Conservation (phyloP, 2,797 vertebrate genomes). For the Hoplostethus mediterraneus region DNA sequence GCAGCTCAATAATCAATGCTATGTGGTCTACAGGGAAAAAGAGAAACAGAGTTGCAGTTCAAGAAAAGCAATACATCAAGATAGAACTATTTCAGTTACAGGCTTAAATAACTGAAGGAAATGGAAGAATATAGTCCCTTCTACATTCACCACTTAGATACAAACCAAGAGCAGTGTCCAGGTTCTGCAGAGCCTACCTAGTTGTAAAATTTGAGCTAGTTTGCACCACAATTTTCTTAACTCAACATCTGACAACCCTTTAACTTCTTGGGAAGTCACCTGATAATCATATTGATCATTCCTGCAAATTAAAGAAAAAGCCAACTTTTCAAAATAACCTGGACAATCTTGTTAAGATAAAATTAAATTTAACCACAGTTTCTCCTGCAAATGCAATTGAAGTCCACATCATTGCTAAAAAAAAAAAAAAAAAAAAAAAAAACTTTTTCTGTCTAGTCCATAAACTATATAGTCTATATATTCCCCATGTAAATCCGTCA, state of each 20-base stretch:
- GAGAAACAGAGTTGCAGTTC: conserved; percentile 3
- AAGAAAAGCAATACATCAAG: conserved; percentile 4
- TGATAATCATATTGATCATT: neutral
- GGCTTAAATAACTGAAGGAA: neutral
- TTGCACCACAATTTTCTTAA: neutral
- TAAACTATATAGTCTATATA: no score
- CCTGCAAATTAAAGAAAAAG: neutral
- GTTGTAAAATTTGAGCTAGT: neutral
- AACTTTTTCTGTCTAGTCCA: no score
- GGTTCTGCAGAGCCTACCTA: neutral
- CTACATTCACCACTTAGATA: neutral
- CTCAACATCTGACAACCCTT: neutral
- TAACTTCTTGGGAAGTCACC: neutral
- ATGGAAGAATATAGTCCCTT: neutral
- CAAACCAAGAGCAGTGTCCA: neutral
- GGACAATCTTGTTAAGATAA: neutral
- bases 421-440: no score
- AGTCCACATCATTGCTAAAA: no score
- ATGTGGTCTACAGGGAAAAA: conserved; percentile 91
- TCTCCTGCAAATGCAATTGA: no score
- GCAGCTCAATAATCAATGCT: conserved; percentile 96
- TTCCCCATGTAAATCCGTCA: no score
- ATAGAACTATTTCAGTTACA: neutral
- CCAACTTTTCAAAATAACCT: neutral
- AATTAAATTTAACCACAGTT: no score